Evolutionary conservation across 2,113 vertebrate species (phyloP), one percentile per base, ranked within the genome.

Genomic region (Pitta sordida): DNA sequence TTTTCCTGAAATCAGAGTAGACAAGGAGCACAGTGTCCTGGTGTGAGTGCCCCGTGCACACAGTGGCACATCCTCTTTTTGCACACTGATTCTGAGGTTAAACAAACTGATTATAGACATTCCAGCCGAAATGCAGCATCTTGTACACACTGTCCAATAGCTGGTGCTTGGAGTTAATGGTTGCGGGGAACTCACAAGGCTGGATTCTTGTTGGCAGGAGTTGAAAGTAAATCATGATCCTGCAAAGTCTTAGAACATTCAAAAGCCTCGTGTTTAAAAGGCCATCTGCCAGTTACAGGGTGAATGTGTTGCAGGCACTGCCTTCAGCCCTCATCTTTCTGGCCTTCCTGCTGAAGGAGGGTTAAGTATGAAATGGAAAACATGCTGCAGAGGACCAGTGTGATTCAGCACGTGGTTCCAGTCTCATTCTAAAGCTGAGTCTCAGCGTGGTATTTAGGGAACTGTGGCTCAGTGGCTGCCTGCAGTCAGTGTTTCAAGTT

Each of bases 401-500:
- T 89, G 92, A 93, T 93, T 79, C 49, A 84, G 86, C 91, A 94
- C 29, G 6, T 96, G 95, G 53, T 62, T 78, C 53, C 44, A 91
- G 94, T 39, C 81, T 79, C 74, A 56, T 53, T 91, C 86, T 91
- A 5, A 63, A 86, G 77, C 92, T 63, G 86, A 51, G 44, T 81
- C 73, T 84, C 62, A 52, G 62, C 3, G 0, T 73, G 51, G 27
- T 76, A 26, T 80, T 84, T 84, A 70, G 46, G 71, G 65, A 93
- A 15, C 86, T 84, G 68, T 4, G 6, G 21, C 65, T 75, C 73
- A n/a, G 7, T 69, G 87, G 23, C 65, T 65, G 83, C 64, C 75
- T 90, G 41, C 60, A 91, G 76, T 62, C 75, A 44, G 37, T 30
- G 60, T 70, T 90, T 93, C 41, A 49, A 44, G 63, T 18, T 63